phyloP scores from a whole-genome alignment of 92 coral and sea anemone species.

The Epizoanthus scotinus region DNA sequence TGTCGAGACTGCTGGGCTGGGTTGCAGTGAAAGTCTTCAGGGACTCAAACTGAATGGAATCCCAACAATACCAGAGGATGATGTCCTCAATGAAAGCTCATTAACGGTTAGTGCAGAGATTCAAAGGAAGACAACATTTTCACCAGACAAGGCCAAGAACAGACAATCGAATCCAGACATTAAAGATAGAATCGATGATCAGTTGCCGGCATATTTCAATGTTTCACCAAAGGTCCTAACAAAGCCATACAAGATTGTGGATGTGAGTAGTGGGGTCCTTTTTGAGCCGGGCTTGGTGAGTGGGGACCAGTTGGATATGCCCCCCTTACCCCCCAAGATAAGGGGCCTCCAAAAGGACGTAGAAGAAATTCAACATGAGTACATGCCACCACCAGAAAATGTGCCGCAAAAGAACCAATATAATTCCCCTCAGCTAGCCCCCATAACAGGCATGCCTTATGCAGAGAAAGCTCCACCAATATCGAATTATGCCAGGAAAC shows the following conservation, averaged over 20 bases:
- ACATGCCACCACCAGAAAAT: constrained; percentile 80
- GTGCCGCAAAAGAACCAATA: constrained; percentile 34
- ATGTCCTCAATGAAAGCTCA: constrained; percentile 18
- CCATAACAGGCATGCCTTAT: constrained; percentile 10
- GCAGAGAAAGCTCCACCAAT: constrained; percentile 16
- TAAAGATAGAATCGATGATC: constrained; percentile 39
- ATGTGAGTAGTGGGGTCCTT: constrained; percentile 70
- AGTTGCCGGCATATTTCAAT: constrained; percentile 57
- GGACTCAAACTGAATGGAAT: constrained; percentile 1
- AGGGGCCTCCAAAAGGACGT: constrained; percentile 57
- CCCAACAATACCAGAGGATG: constrained; percentile 39
- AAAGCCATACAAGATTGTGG: constrained; percentile 88
- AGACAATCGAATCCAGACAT: constrained; percentile 61
- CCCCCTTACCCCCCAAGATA: constrained; percentile 84
- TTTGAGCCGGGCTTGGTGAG: constrained; percentile 40
- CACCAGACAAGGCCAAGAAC: constrained; percentile 27
- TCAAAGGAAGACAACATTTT: constrained; percentile 36
- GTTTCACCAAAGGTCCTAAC: constrained; percentile 60
- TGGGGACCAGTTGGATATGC: constrained; percentile 52
- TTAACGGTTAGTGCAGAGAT: neutral
- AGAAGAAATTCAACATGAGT: constrained; percentile 65
- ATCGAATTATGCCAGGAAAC: constrained; percentile 32
- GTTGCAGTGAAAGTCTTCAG: constrained; percentile 4
- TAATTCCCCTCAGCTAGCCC: constrained; percentile 35
- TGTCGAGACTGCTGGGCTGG: neutral